Base-by-base conservation (phyloP, 1,140 invertebrate genomes). In the Pomacea maculata region DNA sequence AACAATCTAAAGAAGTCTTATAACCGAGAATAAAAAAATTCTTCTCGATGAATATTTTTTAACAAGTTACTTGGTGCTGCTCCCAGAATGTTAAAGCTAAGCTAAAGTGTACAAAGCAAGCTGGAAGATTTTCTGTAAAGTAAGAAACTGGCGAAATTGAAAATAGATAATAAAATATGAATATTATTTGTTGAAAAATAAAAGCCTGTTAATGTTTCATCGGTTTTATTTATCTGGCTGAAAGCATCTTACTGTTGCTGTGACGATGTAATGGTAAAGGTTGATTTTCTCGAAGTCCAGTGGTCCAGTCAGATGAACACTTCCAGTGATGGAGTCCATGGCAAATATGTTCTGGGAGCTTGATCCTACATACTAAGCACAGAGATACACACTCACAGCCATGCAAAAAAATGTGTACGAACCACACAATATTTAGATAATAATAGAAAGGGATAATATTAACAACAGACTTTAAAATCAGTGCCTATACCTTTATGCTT, bases 301-400 rank as follows among this genome's bases (percentile, higher is more conserved):
- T 14, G 75, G 1, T 55, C 75, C 75, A 21, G 34, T 76, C 3
- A 76, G 45, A 0, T 57, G 63, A n/a, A 76, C n/a, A n/a, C 21
- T 21, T 65, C 75, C 75, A 11, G 21, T 34, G 10, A 17, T 9
- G 17, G 6, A 21, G 45, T 76, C 14, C 12, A 76, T 76, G 57
- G 25, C 1, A 52, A 76, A 76, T 5, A 7, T 19, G 8, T 19
- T 21, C 19, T 34, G 15, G 9, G 4, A 29, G 45, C n/a, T 65
- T 4, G 14, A 52, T 21, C 25, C 29, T 17, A 74, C 52, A 52
- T 54, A 74, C 19, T 34, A 74, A 34, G 54, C 72, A 74, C 72
- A 74, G 34, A 74, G 34, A 74, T 34, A 74, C 34, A 74, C 72
- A 74, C 72, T 54, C 72, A 74, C 72, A 74, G 34, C 4, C 45